These are phyloP conservation scores for Procambarus clarkii DNA, from an alignment of 1,140 invertebrate species.

Conservation along the genomic window DNA sequence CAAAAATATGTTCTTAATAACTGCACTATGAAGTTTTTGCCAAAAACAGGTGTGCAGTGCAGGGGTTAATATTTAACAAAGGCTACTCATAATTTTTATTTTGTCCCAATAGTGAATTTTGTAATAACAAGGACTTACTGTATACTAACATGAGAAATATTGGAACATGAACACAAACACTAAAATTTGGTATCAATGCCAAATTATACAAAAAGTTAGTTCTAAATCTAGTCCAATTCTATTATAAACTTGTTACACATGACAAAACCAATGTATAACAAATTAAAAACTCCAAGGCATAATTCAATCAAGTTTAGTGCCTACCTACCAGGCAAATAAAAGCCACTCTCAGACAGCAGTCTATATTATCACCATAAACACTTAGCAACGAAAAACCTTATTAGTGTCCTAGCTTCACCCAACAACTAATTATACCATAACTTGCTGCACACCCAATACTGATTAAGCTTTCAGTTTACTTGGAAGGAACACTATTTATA, in stretches of 20 bases:
- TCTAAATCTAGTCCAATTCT: too few species aligned
- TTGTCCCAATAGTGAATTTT: neutral
- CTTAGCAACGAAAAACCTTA: neutral
- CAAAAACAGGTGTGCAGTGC: too few species aligned
- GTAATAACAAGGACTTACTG: neutral
- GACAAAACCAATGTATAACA: too few species aligned
- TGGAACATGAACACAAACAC: neutral
- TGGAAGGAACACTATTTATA: neutral
- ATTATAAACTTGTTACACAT: too few species aligned
- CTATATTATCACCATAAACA: neutral
- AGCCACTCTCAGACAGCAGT: neutral
- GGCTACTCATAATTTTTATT: neutral
- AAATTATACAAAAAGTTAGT: too few species aligned
- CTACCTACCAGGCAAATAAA: neutral
- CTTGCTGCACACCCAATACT: neutral
- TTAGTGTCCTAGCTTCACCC: neutral
- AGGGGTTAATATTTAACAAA: neutral
- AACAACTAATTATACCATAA: neutral
- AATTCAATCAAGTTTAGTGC: too few species aligned
- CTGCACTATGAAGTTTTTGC: too few species aligned
- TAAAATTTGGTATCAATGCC: neutral
- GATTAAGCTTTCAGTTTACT: neutral
- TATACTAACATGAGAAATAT: neutral
- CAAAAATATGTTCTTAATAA: too few species aligned
- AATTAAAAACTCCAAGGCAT: too few species aligned